Evolutionary conservation across 1,140 invertebrate genomes (phyloP).

Genomic region (Pseudomyrmex dendroicus): DNA sequence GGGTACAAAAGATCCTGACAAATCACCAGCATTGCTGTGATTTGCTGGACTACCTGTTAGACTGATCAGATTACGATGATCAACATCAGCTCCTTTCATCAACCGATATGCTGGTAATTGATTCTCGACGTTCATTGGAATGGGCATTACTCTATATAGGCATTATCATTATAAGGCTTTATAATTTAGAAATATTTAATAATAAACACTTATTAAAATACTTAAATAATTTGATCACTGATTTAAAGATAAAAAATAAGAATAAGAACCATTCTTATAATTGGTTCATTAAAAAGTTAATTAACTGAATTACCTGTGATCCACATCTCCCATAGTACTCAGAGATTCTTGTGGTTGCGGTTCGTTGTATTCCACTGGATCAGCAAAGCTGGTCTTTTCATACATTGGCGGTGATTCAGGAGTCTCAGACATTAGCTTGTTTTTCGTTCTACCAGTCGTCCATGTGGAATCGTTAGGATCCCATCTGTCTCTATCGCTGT

Average conservation of each 20-base stretch:
- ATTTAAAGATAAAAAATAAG: neutral
- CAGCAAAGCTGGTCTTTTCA: constrained; percentile 86
- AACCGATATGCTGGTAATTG: constrained; percentile 79
- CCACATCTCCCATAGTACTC: constrained; percentile 86
- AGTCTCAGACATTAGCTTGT: constrained; percentile 83
- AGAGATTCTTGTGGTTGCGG: constrained; percentile 81
- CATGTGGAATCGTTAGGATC: constrained; percentile 78
- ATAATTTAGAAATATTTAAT: neutral
- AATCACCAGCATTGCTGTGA: constrained; percentile 77
- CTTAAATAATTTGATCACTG: neutral
- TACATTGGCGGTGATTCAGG: constrained; percentile 89
- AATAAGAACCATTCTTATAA: neutral
- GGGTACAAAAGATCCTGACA: constrained; percentile 61
- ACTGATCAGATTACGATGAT: constrained; percentile 93
- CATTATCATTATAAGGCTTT: neutral
- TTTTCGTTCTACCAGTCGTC: constrained; percentile 76
- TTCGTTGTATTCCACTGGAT: constrained; percentile 87
- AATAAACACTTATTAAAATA: neutral
- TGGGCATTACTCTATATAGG: constrained; percentile 78
- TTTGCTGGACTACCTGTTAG: constrained; percentile 90
- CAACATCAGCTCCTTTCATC: constrained; percentile 88
- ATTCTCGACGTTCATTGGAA: constrained; percentile 79
- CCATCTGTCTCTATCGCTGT: constrained; percentile 80
- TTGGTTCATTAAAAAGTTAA: neutral
- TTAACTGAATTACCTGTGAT: constrained; percentile 83